phyloP scores from a whole-genome alignment of 2,888 invertebrate genomes.

The Thera britannica region DNA sequence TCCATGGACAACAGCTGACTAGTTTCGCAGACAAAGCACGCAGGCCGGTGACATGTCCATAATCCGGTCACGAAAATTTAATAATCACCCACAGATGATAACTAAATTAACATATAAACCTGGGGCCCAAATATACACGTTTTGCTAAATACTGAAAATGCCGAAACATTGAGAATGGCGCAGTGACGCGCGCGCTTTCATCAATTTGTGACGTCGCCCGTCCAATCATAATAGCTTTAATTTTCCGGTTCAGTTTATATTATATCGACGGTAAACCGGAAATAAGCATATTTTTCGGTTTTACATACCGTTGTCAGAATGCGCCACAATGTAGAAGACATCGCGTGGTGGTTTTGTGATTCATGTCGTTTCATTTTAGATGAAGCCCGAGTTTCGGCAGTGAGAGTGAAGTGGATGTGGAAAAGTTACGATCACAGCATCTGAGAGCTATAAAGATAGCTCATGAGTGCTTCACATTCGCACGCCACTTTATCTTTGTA shows the following conservation, averaged over 20 bases:
- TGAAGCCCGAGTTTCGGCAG: conserved; percentile 18
- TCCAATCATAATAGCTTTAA: conserved; percentile 17
- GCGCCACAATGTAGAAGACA: not conserved
- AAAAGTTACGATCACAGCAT: conserved; percentile 30
- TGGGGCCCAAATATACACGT: conserved; percentile 19
- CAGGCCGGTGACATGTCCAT: conserved; percentile 12
- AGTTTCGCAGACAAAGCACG: conserved; percentile 20
- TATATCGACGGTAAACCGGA: not conserved
- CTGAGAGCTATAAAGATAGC: conserved; percentile 28
- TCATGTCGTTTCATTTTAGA: conserved; percentile 19
- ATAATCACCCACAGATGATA: conserved; percentile 18
- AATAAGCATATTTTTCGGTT: not conserved
- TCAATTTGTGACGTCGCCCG: conserved; percentile 16
- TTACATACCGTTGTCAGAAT: too few relatives aligned
- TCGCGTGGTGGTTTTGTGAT: conserved; percentile 15
- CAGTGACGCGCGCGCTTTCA: conserved; percentile 2
- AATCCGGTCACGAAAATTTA: conserved; percentile 15
- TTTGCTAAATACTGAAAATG: conserved; percentile 22
- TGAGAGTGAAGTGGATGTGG: conserved; percentile 20
- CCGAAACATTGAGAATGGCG: conserved; percentile 20
- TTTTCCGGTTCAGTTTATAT: conserved; percentile 7
- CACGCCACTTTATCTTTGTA: conserved; percentile 18
- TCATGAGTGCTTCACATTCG: conserved; percentile 25
- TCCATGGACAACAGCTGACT: conserved; percentile 12
- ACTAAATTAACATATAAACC: conserved; percentile 20